Base-by-base conservation (phyloP, 2,113 vertebrate genomes). In the Macaca mulatta region DNA sequence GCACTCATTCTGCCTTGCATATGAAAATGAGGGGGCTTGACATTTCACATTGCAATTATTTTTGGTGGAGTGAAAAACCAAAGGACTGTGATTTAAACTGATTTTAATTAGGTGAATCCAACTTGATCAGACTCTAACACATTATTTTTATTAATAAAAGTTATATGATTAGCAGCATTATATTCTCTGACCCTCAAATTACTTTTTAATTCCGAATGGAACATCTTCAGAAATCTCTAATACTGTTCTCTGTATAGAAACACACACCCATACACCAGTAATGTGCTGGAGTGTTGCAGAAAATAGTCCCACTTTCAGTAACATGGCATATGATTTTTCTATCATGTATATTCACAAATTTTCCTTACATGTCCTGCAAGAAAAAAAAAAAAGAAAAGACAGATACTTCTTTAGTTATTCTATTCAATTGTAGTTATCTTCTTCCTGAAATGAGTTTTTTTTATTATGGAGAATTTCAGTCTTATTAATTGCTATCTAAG, bases 101-200 rank as follows among this genome's bases (percentile, higher is more conserved):
- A 96, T 94, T 97, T 97, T 96, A 95, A 97, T 91, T 98, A 97
- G n/a, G 27, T 52, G 77, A 75, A 3, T 94, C 48, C 91, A 88
- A 98, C 92, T 35, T 89, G 50, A 70, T 93, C 52, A 79, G 69
- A 70, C 67, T 52, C 75, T 32, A 78, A 82, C 77, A 78, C 75
- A 8, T 48, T 95, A 27, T 84, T 96, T 18, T 90, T 97, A 92
- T 93, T 97, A 97, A 90, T 78, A 74, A 89, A 22, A 55, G 17
- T 95, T 52, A 80, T 69, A 83, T 96, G 9, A 96, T 93, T 97
- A 98, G 30, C 45, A 82, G 5, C 52, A 38, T 13, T 35, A 61
- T 74, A 85, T 23, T 93, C 52, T 52, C 8, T 95, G 90, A 90
- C 92, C 70, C 40, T 80, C 86, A 55, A 86, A 94, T 52, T 89